These are phyloP conservation scores for Pteruthius melanotis DNA, from an alignment of 2,113 vertebrate species.

Conservation along the genomic window DNA sequence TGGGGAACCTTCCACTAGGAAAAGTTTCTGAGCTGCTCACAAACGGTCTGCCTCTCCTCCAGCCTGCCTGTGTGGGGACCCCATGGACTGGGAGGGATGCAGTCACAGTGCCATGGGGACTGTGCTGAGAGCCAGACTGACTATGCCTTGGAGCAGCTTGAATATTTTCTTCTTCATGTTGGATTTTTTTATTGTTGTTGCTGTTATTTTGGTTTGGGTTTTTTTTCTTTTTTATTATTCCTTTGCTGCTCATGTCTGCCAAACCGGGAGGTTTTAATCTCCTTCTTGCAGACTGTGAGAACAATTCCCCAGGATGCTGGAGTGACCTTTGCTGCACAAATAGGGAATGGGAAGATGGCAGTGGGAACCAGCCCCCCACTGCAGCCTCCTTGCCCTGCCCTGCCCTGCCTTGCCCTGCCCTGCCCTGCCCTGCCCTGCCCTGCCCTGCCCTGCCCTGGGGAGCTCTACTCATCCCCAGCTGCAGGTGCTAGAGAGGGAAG, in stretches of 20 bases:
- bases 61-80: background rate
- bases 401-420: too few species aligned
- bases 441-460: background rate
- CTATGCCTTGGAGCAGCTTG: background rate
- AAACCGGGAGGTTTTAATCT: background rate
- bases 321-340: background rate
- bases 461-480: background rate
- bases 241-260: background rate
- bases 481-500: background rate
- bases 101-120: background rate
- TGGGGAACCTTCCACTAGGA: background rate
- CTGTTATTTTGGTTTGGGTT: background rate
- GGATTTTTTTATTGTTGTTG: background rate
- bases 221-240: background rate
- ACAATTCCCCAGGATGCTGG: background rate
- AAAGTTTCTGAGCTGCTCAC: background rate
- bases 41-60: background rate
- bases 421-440: too few species aligned
- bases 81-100: background rate
- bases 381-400: background rate
- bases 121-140: background rate
- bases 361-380: rapidly evolving
- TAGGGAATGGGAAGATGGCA: background rate
- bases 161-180: background rate
- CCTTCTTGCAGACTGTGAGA: background rate